Percentiles rank a stretch among this genome's conserved stretches.
phyloP scores from a whole-genome alignment of 2,797 vertebrate species.

The Tympanoctomys barrerae region DNA sequence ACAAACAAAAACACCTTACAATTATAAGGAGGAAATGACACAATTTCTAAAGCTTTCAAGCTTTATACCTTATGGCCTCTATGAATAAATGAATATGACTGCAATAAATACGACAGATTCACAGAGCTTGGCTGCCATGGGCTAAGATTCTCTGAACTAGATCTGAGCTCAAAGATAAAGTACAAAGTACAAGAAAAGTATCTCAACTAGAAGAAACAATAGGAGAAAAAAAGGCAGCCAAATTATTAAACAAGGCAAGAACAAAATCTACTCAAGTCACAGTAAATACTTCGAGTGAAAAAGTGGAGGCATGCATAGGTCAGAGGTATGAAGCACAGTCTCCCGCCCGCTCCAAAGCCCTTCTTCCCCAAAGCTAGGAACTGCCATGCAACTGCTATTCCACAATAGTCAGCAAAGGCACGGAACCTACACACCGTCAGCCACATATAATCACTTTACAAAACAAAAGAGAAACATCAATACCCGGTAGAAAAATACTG shows the following conservation, averaged over 20 bases:
- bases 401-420: neutral
- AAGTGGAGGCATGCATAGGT: neutral
- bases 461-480: neutral
- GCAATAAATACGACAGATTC: neutral
- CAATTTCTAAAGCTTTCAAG: neutral
- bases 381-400: neutral
- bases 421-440: neutral
- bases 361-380: neutral
- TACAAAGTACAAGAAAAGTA: neutral
- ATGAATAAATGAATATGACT: neutral
- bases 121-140: neutral
- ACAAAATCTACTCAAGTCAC: neutral
- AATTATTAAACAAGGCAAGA: neutral
- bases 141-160: neutral
- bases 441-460: neutral
- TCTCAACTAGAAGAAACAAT: neutral
- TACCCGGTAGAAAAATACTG: neutral
- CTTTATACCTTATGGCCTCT: conserved; percentile 15
- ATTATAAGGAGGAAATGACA: conserved; percentile 38
- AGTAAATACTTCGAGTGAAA: neutral
- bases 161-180: neutral
- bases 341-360: neutral
- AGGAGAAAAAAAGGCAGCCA: neutral
- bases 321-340: neutral
- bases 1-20: too few relatives aligned